Evolutionary conservation across 2,888 invertebrate genomes (phyloP).

Genomic region (Bugulina stolonifera): DNA sequence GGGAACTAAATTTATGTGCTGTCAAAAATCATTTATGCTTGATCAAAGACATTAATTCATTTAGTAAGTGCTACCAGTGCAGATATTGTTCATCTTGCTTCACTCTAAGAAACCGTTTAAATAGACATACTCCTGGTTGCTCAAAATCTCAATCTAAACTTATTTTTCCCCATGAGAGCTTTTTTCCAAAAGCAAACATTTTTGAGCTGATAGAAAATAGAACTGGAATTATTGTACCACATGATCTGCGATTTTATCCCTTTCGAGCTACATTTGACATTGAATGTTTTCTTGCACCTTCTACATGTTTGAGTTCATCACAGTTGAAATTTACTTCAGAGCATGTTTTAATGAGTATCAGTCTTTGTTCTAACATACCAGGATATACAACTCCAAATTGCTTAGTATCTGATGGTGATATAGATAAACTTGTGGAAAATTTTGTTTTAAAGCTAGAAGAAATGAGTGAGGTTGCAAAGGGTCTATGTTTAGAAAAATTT

Average conservation of each 20-base stretch:
- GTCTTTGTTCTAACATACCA: background rate
- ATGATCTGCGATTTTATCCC: background rate
- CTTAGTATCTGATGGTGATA: background rate
- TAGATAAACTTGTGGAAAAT: background rate
- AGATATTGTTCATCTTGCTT: background rate
- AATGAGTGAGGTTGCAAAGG: background rate
- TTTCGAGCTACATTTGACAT: background rate
- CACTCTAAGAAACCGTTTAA: background rate
- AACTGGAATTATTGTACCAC: background rate
- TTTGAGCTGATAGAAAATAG: background rate
- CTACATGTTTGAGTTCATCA: background rate
- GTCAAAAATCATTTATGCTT: background rate
- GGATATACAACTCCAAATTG: background rate
- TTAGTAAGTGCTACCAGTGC: background rate
- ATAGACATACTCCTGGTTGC: background rate
- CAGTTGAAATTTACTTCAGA: background rate
- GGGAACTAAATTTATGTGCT: background rate
- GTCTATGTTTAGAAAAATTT: background rate
- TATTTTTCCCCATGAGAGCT: background rate
- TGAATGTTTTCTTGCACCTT: background rate
- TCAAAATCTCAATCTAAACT: background rate
- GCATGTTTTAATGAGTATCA: background rate
- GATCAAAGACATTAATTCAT: background rate
- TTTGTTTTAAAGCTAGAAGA: background rate
- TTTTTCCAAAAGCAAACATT: background rate